Percentiles rank a stretch among this genome's conserved stretches.
phyloP scores from a whole-genome alignment of 2,888 invertebrate genomes.

The Eupithecia dodoneata region DNA sequence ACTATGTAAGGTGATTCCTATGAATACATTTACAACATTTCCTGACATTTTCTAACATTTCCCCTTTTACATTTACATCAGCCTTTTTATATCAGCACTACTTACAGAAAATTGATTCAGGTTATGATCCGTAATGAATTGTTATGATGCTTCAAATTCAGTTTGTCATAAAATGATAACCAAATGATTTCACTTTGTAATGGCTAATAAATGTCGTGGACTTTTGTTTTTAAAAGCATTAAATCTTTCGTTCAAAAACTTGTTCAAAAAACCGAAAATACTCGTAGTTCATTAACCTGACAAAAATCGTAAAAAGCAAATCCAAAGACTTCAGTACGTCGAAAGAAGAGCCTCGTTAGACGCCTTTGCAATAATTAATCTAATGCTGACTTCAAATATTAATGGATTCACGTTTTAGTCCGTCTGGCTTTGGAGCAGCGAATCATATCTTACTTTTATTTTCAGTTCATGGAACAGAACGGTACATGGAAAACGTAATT shows the following conservation, averaged over 20 bases:
- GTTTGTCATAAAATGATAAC: background rate
- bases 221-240: background rate
- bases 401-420: background rate
- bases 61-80: too few relatives aligned
- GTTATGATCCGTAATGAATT: background rate
- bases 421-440: background rate
- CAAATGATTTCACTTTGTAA: background rate
- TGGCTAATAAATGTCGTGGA: background rate
- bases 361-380: background rate
- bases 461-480: too few relatives aligned
- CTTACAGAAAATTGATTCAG: too few relatives aligned
- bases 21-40: too few relatives aligned
- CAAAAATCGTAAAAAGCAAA: background rate
- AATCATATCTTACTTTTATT: background rate
- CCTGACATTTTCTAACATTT: too few relatives aligned
- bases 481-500: background rate
- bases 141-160: background rate
- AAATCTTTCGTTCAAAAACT: background rate
- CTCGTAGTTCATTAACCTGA: background rate
- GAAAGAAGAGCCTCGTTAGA: background rate
- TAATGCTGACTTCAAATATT: background rate
- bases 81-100: too few relatives aligned
- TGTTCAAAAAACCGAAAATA: background rate
- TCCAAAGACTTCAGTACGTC: background rate
- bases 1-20: too few relatives aligned